Conservation (phyloP, 2,797 vertebrate genomes). For the Halcyon badia region DNA sequence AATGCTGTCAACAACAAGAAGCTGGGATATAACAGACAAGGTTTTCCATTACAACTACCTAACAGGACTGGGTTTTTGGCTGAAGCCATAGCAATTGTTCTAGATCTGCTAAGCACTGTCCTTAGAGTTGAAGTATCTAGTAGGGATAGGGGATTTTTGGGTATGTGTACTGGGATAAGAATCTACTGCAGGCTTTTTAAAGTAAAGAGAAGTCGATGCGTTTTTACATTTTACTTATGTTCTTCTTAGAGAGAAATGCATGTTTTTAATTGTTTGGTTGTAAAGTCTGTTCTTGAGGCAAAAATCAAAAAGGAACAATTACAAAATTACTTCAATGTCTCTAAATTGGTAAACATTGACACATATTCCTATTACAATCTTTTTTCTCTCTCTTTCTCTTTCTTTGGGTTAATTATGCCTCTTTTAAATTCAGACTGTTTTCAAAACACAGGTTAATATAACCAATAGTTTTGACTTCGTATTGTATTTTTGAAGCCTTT, state of each 20-base stretch:
- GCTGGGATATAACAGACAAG: not conserved
- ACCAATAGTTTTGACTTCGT: constrained; percentile 24
- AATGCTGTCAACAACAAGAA: not conserved
- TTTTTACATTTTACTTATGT: not conserved
- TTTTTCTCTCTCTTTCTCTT: not conserved
- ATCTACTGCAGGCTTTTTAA: not conserved
- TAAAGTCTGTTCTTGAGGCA: constrained; percentile 14
- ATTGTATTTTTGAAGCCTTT: constrained; percentile 14
- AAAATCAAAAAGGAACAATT: constrained; percentile 7
- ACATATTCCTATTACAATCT: not conserved
- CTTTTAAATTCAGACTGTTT: constrained; percentile 53
- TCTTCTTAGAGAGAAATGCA: not conserved
- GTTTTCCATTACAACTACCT: not conserved
- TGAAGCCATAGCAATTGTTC: not conserved
- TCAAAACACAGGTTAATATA: constrained; percentile 38
- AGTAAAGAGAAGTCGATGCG: not conserved
- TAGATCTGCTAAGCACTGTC: not conserved
- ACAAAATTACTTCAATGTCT: constrained; percentile 43
- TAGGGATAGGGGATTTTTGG: not conserved
- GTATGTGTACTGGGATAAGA: not conserved
- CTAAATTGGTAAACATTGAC: not conserved
- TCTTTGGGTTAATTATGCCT: constrained; percentile 12
- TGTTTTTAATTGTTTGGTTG: not conserved
- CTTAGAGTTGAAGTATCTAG: not conserved
- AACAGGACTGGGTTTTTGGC: not conserved